Percentiles rank a stretch among this genome's conserved stretches.
Conservation (phyloP, 37 sponge, comb jelly and placozoan species). For the Beroe ovata region DNA sequence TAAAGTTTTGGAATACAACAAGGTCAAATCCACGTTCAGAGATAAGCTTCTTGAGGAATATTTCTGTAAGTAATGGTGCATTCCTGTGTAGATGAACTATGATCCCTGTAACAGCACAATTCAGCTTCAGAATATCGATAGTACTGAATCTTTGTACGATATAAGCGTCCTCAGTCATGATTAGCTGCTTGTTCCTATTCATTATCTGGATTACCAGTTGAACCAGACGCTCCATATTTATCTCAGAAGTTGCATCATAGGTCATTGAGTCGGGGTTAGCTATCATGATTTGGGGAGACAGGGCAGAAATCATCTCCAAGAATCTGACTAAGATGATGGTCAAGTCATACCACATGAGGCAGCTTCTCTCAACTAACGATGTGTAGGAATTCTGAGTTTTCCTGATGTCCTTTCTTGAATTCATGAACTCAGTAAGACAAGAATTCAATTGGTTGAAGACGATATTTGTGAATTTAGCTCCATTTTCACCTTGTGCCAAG, state of each 20-base stretch:
- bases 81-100: conserved; percentile 23
- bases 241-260: conserved; percentile 48
- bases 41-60: conserved; percentile 36
- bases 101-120: conserved; percentile 18
- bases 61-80: conserved; percentile 2
- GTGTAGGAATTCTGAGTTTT: conserved; percentile 2
- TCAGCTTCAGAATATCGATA: conserved; percentile 51
- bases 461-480: conserved; percentile 50
- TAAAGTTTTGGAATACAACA: conserved; percentile 27
- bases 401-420: conserved; percentile 5
- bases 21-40: conserved; percentile 34
- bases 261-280: conserved; percentile 32
- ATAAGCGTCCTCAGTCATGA: conserved; percentile 29
- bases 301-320: conserved; percentile 44
- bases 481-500: conserved; percentile 24
- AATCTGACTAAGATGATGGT: conserved; percentile 23
- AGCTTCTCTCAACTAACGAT: conserved; percentile 18
- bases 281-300: conserved; percentile 40
- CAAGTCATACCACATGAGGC: conserved; percentile 45
- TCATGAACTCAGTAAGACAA: conserved; percentile 57
- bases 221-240: conserved; percentile 52
- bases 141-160: conserved; percentile 48
- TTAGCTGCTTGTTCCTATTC: conserved; percentile 37
- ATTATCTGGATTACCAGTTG: conserved; percentile 55
- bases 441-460: conserved; percentile 44